These are phyloP conservation scores for Trachemys scripta DNA, from an alignment of 2,113 vertebrate species.

Conservation along the genomic window DNA sequence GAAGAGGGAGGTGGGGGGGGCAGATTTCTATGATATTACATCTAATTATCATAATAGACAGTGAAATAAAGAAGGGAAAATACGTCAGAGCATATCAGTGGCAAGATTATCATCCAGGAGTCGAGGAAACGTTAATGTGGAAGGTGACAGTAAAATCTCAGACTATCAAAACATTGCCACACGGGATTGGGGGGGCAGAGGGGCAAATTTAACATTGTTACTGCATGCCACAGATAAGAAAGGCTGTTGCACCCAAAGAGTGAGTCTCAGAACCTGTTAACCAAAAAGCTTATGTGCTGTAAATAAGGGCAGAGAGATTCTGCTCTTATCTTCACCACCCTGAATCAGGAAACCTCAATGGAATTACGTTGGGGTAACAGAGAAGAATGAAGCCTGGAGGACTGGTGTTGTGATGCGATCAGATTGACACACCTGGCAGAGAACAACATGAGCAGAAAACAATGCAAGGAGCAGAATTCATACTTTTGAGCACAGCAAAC, in stretches of 20 bases:
- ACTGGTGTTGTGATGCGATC: constrained; percentile 51
- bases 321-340: constrained; percentile 16
- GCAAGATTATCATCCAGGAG: neutral
- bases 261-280: neutral
- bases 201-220: neutral
- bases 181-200: neutral
- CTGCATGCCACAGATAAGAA: neutral
- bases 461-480: constrained; percentile 11
- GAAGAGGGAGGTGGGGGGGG: neutral
- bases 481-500: constrained; percentile 69
- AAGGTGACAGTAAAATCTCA: neutral
- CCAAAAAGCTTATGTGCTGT: neutral
- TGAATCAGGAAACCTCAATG: constrained; percentile 33
- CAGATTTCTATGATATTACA: neutral
- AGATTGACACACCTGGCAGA: constrained; percentile 63
- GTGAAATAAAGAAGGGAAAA: neutral
- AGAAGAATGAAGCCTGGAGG: constrained; percentile 54
- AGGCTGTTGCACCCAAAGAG: constrained; percentile 6
- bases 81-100: neutral
- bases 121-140: neutral
- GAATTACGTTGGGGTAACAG: constrained; percentile 14
- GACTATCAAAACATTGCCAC: neutral
- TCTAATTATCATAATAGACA: neutral
- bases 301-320: neutral
- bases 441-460: constrained; percentile 37